Evolutionary conservation across 2,113 vertebrate species (phyloP).

Genomic region (Willisornis vidua): DNA sequence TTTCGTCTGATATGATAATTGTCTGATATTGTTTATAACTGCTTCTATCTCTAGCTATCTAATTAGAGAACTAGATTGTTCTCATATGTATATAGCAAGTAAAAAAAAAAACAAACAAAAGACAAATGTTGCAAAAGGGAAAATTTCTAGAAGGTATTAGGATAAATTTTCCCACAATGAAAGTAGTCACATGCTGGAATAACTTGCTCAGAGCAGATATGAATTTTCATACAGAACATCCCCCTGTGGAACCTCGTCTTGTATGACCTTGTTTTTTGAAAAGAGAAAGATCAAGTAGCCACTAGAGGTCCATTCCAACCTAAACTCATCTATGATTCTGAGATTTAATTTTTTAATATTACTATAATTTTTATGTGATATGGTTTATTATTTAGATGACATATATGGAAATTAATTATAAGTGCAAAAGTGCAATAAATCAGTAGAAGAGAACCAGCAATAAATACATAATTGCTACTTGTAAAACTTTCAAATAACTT

Average conservation of each 20-base stretch:
- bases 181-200: neutral
- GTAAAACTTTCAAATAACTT: neutral
- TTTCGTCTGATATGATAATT: neutral
- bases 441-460: neutral
- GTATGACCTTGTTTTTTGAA: neutral
- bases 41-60: neutral
- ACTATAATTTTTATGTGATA: neutral
- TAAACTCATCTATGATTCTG: neutral
- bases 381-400: neutral
- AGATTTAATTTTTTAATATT: neutral
- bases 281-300: neutral
- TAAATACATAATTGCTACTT: neutral
- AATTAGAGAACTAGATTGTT: neutral
- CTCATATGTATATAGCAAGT: rapidly evolving
- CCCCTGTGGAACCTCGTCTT: neutral
- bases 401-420: neutral
- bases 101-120: neutral
- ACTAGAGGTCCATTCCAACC: neutral
- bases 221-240: neutral
- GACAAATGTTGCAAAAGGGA: neutral
- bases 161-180: neutral
- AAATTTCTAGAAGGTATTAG: neutral
- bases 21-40: neutral
- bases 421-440: neutral
- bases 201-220: neutral